A percentile compares a stretch with the other conserved stretches of the same genome.
Evolutionary conservation across 2,888 invertebrate genomes (phyloP).

Genomic region (Heliconius charithonia): DNA sequence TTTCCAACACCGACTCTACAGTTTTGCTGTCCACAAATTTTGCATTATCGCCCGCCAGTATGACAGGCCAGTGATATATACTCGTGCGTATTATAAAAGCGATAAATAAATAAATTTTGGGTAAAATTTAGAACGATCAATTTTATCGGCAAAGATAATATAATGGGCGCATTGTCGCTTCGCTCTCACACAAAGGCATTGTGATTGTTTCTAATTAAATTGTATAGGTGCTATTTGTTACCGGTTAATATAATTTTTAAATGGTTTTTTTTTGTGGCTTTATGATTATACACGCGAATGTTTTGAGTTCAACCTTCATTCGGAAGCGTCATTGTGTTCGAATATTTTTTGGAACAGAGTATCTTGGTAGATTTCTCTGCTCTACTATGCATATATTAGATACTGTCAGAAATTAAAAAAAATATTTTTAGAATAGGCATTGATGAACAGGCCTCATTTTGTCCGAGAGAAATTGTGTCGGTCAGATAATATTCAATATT

Average conservation of each 20-base stretch:
- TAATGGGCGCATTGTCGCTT: conserved; percentile 65
- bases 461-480: too few relatives aligned
- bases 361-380: too few relatives aligned
- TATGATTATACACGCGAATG: neutral
- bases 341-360: too few relatives aligned
- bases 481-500: too few relatives aligned
- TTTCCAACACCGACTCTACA: conserved; percentile 55
- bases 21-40: conserved; percentile 66
- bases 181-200: conserved; percentile 43
- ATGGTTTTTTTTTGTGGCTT: neutral
- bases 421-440: too few relatives aligned
- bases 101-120: conserved; percentile 82
- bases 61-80: conserved; percentile 82
- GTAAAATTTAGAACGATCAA: conserved; percentile 79
- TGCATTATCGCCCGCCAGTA: conserved; percentile 81
- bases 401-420: too few relatives aligned
- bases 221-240: conserved; percentile 14
- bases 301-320: too few relatives aligned
- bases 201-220: conserved; percentile 39
- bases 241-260: neutral
- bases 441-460: too few relatives aligned
- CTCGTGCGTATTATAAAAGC: conserved; percentile 82
- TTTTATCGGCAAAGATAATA: conserved; percentile 74
- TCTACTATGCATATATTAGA: too few relatives aligned
- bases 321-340: too few relatives aligned